A percentile compares a stretch with the other conserved stretches of the same genome.
Evolutionary conservation across 2,113 vertebrate genomes (phyloP).

Genomic region (Pagrus major): DNA sequence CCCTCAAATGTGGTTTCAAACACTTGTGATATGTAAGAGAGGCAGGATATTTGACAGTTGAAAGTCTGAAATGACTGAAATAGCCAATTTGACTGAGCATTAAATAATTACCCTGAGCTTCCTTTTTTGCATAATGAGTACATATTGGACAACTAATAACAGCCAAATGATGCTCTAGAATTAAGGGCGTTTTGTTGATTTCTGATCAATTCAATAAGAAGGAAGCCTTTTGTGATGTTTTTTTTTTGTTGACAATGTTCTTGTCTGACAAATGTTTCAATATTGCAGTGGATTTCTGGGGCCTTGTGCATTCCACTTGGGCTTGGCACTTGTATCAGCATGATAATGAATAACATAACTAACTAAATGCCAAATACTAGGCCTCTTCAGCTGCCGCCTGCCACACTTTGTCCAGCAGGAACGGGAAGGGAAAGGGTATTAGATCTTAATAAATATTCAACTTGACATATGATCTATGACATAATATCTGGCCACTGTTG

Average conservation of each 20-base stretch:
- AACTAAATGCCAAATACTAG: neutral
- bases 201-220: neutral
- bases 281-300: neutral
- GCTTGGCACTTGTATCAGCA: neutral
- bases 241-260: no score
- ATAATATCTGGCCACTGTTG: conserved; percentile 27
- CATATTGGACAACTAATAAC: no score
- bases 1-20: no score
- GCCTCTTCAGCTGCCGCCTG: neutral
- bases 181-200: no score
- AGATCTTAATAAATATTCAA: conserved; percentile 37
- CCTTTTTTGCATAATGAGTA: no score
- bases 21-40: no score
- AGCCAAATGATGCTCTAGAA: no score
- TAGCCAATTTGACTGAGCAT: no score
- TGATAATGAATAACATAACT: neutral
- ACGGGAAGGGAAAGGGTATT: neutral
- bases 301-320: neutral
- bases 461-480: conserved; percentile 26
- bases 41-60: no score
- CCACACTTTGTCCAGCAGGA: neutral
- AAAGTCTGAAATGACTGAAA: no score
- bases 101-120: no score
- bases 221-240: neutral
- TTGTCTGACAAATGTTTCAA: no score